A percentile compares a stretch with the other conserved stretches of the same genome.
These are phyloP conservation scores for Apostichopus parvimensis DNA, from an alignment of 35 echinoderm and acorn worm genomes.

Conservation along the genomic window DNA sequence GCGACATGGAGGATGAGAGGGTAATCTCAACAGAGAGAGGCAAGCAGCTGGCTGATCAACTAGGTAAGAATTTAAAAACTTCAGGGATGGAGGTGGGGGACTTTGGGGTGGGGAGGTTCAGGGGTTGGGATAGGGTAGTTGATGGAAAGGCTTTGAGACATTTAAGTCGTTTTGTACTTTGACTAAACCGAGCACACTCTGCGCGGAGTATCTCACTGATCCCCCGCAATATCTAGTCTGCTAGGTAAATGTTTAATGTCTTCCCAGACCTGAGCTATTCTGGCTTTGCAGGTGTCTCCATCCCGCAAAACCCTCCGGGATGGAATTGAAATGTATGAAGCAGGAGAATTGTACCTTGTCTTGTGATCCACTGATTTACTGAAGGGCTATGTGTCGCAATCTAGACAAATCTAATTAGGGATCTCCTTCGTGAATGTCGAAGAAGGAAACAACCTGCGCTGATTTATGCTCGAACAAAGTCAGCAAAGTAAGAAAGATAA, in stretches of 20 bases:
- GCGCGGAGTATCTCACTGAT: too few relatives aligned
- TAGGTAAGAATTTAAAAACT: constrained; percentile 68
- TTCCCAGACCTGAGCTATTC: background rate
- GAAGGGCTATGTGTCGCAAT: background rate
- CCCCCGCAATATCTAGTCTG: too few relatives aligned
- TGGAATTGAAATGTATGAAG: background rate
- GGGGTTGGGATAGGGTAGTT: too few relatives aligned
- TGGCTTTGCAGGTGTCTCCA: background rate
- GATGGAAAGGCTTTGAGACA: too few relatives aligned
- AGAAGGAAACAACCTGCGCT: background rate
- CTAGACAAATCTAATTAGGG: background rate
- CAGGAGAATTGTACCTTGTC: background rate
- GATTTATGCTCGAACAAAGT: background rate
- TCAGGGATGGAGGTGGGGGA: too few relatives aligned
- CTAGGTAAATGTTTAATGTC: too few relatives aligned
- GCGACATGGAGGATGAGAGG: constrained; percentile 99
- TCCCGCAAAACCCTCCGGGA: background rate
- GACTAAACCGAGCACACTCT: too few relatives aligned
- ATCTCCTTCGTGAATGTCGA: background rate
- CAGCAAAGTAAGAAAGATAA: background rate
- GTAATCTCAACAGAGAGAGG: constrained; percentile 93
- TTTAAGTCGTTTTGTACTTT: too few relatives aligned
- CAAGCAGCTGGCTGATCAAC: constrained; percentile 95
- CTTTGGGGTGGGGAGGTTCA: too few relatives aligned
- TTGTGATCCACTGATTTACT: background rate